phyloP scores from a whole-genome alignment of 2,113 vertebrate genomes.

The Plecturocebus donacophilus region DNA sequence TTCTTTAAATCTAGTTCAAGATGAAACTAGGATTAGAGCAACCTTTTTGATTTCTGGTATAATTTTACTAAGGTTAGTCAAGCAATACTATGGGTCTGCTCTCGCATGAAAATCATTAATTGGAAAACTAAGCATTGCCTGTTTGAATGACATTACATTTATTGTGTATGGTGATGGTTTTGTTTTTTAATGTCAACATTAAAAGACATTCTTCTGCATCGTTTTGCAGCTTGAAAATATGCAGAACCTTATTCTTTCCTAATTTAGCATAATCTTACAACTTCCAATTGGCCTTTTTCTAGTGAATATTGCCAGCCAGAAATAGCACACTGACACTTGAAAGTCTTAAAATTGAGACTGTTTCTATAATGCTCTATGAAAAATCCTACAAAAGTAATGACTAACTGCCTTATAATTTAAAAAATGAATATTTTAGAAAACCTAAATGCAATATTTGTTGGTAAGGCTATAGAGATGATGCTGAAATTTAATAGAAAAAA shows the following conservation, averaged over 20 bases:
- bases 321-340: neutral
- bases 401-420: neutral
- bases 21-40: neutral
- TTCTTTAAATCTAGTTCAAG: neutral
- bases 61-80: conserved; percentile 23
- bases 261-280: conserved; percentile 20
- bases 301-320: neutral
- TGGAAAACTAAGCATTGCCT: conserved; percentile 51
- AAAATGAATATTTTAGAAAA: neutral
- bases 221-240: neutral
- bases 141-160: conserved; percentile 46
- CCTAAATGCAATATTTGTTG: neutral
- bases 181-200: conserved; percentile 44
- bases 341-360: neutral
- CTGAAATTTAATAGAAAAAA: neutral
- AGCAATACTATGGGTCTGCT: neutral
- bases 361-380: neutral
- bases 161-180: neutral
- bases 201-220: conserved; percentile 6
- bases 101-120: conserved; percentile 52
- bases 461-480: neutral
- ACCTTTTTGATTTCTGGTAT: neutral
- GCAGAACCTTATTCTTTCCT: neutral
- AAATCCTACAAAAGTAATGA: neutral
- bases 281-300: neutral